These are phyloP conservation scores for Pogonocherus hispidulus DNA, from an alignment of 2,888 invertebrate species.

Conservation along the genomic window DNA sequence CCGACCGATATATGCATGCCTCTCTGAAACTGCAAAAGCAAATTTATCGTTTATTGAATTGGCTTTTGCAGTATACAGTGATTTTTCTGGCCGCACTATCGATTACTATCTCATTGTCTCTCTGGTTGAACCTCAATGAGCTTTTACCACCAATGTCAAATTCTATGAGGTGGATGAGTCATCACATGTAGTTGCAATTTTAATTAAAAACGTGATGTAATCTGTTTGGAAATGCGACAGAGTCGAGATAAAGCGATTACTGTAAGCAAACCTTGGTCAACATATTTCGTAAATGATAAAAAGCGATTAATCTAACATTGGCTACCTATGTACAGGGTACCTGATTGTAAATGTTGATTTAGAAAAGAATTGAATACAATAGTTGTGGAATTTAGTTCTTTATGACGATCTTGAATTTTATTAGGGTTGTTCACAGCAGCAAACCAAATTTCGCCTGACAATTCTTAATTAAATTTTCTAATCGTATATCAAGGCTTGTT, in stretches of 20 bases:
- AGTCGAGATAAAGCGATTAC: neutral
- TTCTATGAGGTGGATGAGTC: neutral
- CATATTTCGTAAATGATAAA: neutral
- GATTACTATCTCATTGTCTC: constrained; percentile 14
- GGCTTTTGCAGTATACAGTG: constrained; percentile 16
- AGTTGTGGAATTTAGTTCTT: too few species aligned
- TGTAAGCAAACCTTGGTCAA: neutral
- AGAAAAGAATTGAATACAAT: too few species aligned
- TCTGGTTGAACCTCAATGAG: constrained; percentile 5
- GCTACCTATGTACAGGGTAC: neutral
- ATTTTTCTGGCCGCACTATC: constrained; percentile 13
- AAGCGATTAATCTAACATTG: neutral
- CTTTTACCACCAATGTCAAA: neutral
- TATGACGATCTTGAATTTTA: too few species aligned
- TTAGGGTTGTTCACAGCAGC: too few species aligned
- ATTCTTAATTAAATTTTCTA: too few species aligned
- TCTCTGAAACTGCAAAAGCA: constrained; percentile 12
- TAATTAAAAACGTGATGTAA: neutral
- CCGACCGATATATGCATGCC: constrained; percentile 8
- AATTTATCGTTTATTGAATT: constrained; percentile 27
- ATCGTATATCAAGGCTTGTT: too few species aligned
- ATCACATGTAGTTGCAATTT: neutral
- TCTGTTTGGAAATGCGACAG: neutral
- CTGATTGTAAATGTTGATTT: too few species aligned
- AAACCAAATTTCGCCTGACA: too few species aligned